Conservation (phyloP, 2,888 invertebrate genomes). For the Luperina nickerlii region DNA sequence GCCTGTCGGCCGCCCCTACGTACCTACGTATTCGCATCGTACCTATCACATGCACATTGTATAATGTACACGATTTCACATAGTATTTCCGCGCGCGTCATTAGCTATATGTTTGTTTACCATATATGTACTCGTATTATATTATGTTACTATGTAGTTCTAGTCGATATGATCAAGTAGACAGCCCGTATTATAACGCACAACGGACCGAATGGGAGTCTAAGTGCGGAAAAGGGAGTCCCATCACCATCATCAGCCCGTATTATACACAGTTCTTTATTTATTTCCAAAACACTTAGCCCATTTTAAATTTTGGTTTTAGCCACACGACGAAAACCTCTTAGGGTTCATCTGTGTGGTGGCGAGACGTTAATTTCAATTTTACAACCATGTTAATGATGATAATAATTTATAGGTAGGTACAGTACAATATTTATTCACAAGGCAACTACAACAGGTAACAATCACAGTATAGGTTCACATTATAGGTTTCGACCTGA, state of each 20-base stretch:
- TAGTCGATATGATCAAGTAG: conserved; percentile 4
- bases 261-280: not conserved
- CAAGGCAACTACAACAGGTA: no score
- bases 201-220: no score
- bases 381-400: not conserved
- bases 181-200: not conserved
- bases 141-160: conserved; percentile 14
- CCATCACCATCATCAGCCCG: no score
- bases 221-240: no score
- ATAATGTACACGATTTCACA: conserved; percentile 11
- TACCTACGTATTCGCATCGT: not conserved
- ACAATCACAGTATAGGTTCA: no score
- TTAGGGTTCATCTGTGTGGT: not conserved
- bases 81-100: conserved; percentile 39
- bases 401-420: no score
- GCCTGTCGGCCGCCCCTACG: no score
- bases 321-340: not conserved
- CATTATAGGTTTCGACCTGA: no score
- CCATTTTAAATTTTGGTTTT: not conserved
- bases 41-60: not conserved
- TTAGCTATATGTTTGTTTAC: conserved; percentile 28
- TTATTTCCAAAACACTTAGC: not conserved
- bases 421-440: no score
- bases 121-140: not conserved
- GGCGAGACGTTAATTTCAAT: not conserved